These are phyloP conservation scores for Caradrina clavipalpis DNA, from an alignment of 2,888 invertebrate species.

Conservation along the genomic window DNA sequence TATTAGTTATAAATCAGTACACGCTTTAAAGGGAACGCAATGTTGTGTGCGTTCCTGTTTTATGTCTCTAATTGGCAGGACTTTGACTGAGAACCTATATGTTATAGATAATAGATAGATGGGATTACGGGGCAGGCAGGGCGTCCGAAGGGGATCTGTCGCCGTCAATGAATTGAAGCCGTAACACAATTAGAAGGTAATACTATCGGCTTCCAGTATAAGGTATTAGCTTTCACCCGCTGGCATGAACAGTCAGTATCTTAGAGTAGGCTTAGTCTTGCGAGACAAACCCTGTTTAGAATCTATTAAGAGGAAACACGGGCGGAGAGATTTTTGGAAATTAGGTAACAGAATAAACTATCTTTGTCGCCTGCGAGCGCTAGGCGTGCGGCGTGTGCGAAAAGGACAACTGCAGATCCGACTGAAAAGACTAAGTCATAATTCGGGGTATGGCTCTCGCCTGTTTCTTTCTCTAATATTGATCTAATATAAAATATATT, in stretches of 20 bases:
- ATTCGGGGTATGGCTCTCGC: too few species aligned
- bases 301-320: too few species aligned
- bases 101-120: constrained; percentile 52
- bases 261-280: constrained; percentile 40
- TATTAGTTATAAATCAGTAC: constrained; percentile 49
- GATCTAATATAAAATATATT: too few species aligned
- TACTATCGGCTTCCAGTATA: constrained; percentile 43
- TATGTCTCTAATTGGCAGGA: constrained; percentile 23
- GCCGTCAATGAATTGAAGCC: constrained; percentile 55
- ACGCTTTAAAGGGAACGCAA: constrained; percentile 26
- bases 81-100: constrained; percentile 27
- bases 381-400: too few species aligned
- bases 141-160: constrained; percentile 43
- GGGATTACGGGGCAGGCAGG: constrained; percentile 47
- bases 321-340: too few species aligned
- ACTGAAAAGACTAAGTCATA: too few species aligned
- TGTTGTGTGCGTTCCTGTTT: neutral
- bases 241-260: constrained; percentile 36
- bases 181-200: constrained; percentile 59
- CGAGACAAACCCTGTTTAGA: constrained; percentile 45
- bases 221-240: constrained; percentile 42
- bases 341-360: too few species aligned
- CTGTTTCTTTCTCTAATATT: too few species aligned
- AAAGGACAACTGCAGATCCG: too few species aligned
- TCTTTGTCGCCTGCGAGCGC: too few species aligned